Evolutionary conservation across 2,888 invertebrate species (phyloP), one percentile per base, ranked within the genome.

Genomic region (Drosophila formosana): DNA sequence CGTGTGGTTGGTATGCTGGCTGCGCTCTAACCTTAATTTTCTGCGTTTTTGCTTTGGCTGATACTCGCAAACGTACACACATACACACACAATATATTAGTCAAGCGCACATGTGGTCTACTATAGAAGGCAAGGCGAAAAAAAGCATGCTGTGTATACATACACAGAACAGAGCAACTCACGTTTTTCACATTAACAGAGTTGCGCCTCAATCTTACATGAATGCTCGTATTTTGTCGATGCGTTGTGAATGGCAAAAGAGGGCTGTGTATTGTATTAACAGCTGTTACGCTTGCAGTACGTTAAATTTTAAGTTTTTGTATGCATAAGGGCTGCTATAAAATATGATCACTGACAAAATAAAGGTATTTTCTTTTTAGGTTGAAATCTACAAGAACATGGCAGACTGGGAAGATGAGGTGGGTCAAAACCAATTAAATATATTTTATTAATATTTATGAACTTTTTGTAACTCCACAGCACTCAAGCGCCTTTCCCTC

Each of bases 1-100:
- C 43, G 75, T 76, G 69, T 73, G 76, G 77, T 69, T 73, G 76
- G 77, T 78, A 69, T 79, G 72, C 72, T 80, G 73, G 78, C 75
- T 88, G 88, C 88, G 76, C 85, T 85, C 85, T 87, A 90, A 91
- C 90, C 91, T 91, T 91, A 91, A 89, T 90, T 90, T 91, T 89
- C 81, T 88, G 88, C 78, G 81, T 85, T 87, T 87, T 72, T 84
- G 68, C 80, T 84, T 83, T 74, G 85, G 63, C 78, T 82, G 72
- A 80, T 86, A 82, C 86, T 76, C 78, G 78, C 63, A 80, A 82
- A 78, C 67, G 69, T 68, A 68, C 53, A 65, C 72, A 71, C 50
- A 56, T 47, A 69, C 64, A 71, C 55, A 75, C 65, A 63, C 18
- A 18, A 18, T 69, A 73, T 63, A 58, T 66, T 50, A 80, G 60